A percentile compares a stretch with the other conserved stretches of the same genome.
Evolutionary conservation across 2,797 vertebrate genomes (phyloP).

Genomic region (Sus cebifrons): DNA sequence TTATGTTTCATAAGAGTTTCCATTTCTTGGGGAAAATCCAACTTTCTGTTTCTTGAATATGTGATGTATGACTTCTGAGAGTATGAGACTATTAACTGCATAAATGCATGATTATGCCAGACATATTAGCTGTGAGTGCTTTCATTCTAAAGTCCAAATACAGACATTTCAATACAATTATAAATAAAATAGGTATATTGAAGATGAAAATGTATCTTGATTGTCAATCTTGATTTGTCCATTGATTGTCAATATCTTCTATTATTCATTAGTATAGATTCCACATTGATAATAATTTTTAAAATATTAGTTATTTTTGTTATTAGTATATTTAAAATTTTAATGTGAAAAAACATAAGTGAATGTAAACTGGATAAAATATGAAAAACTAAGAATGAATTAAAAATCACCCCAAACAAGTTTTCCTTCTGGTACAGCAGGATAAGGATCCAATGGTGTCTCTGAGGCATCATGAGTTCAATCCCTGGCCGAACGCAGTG

Average conservation of each 20-base stretch:
- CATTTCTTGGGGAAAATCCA: background rate
- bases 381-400: background rate
- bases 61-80: background rate
- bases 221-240: background rate
- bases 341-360: background rate
- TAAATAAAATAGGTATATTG: background rate
- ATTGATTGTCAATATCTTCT: conserved; percentile 6
- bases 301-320: background rate
- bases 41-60: conserved; percentile 1
- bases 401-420: background rate
- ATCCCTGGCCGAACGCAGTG: no score
- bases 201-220: background rate
- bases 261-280: background rate
- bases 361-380: background rate
- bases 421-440: no score
- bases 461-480: no score
- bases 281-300: background rate
- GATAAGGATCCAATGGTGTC: no score
- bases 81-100: background rate
- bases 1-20: background rate
- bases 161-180: conserved; percentile 25
- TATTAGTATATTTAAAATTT: background rate
- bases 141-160: conserved; percentile 49
- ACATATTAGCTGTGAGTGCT: background rate
- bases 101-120: background rate